Evolutionary conservation across 1,140 invertebrate genomes (phyloP).

Genomic region (Bombus waltoni): DNA sequence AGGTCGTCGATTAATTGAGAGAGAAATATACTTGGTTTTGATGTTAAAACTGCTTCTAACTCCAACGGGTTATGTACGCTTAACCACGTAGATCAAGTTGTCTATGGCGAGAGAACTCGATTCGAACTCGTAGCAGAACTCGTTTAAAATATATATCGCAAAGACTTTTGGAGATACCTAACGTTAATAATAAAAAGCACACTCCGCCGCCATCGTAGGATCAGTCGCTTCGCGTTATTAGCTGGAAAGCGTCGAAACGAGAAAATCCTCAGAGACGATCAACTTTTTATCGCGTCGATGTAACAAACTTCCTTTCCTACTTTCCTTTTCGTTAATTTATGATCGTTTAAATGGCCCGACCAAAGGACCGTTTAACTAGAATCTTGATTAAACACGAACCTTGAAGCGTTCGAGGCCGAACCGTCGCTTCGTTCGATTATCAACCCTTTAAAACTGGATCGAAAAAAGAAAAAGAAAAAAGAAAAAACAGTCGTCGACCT

Average conservation of each 20-base stretch:
- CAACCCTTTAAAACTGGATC: background rate
- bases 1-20: no score
- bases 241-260: background rate
- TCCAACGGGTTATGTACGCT: no score
- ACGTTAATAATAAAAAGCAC: background rate
- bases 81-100: no score
- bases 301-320: background rate
- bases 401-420: slow-evolving; percentile 2
- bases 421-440: no score
- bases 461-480: no score
- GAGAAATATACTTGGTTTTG: no score
- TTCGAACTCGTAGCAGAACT: no score
- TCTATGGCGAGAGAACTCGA: no score
- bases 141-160: no score
- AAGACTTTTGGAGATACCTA: background rate
- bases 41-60: no score
- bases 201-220: background rate
- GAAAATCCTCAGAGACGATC: background rate
- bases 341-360: background rate
- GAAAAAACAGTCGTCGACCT: background rate
- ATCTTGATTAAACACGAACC: background rate
- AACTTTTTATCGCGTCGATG: background rate
- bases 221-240: background rate
- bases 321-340: background rate
- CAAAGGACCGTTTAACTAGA: background rate